Evolutionary conservation across 2,797 vertebrate species (phyloP), one percentile per base, ranked within the genome.

Genomic region (Jordanella pulchra): DNA sequence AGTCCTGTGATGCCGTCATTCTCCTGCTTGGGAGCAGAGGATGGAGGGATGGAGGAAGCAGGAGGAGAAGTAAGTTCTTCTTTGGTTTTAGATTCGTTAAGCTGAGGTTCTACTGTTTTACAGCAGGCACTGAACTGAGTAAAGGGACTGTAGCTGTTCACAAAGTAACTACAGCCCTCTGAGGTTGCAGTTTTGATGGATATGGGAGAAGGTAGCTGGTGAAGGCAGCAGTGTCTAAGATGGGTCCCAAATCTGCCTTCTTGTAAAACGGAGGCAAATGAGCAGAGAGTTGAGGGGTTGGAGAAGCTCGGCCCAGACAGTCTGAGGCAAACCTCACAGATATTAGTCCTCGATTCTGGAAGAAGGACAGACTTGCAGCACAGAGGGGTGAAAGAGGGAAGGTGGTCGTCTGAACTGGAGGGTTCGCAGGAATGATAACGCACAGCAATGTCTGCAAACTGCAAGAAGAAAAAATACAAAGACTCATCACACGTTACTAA

Each of bases 41-140:
- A 48, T 7, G 80, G 45, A 56, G 75, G 66, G 48, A 21, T 7
- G 44, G 69, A 28, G 7, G 50, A 35, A 44, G 80, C 13, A 27
- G 73, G 69, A 28, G 81, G 69, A 0, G 17, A 14, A 2, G 39
- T 47, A 11, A 69, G 30, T 65, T 71, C 83, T 68, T 88, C 86
- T 83, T 81, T 87, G 88, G 87, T 73, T 80, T 92, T 86, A 86
- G 94, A 32, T 75, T 93, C 80, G 54, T 81, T 75, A 86, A 91
- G 75, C 51, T 89, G 89, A 91, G 90, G 77, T 73, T 84, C 58
- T n/a, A 95, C 68, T 0, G 93, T 94, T 86, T 94, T 94, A 93
- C 97, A 99, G 94, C 97, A 99, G 85, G 96, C 96, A 86, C 95
- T 96, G 89, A 96, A 96, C 84, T 90, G 95, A 84, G 92, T 92